Evolutionary conservation across 2,113 vertebrate species (phyloP).

Genomic region (Ramphastos sulfuratus): DNA sequence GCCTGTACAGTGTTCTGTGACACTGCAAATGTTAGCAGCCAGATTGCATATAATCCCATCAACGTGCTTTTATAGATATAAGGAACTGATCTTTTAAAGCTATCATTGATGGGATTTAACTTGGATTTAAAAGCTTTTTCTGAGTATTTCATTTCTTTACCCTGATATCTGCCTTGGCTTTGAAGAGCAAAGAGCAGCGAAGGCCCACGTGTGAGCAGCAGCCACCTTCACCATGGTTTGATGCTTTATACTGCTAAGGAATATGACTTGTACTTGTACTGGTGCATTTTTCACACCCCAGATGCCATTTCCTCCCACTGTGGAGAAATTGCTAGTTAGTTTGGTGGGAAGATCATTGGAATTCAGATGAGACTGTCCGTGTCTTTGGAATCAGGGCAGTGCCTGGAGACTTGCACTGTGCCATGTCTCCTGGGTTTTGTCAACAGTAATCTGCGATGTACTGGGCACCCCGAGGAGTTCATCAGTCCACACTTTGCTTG

Average conservation of each 20-base stretch:
- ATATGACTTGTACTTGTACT: not conserved
- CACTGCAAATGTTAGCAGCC: constrained; percentile 45
- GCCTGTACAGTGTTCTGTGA: not conserved
- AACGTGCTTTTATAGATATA: constrained; percentile 33
- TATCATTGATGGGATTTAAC: constrained; percentile 43
- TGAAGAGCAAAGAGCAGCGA: not conserved
- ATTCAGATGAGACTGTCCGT: not conserved
- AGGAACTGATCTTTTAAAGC: constrained; percentile 61
- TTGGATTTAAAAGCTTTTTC: constrained; percentile 47
- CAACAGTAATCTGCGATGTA: not conserved
- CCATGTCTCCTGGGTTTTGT: not conserved
- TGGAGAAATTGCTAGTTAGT: not conserved
- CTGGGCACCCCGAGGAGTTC: not conserved
- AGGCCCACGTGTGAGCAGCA: not conserved
- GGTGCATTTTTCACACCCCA: not conserved
- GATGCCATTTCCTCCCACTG: not conserved
- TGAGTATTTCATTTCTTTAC: constrained; percentile 21
- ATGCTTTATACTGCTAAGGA: not conserved
- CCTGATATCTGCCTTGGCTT: not conserved
- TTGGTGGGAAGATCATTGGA: not conserved
- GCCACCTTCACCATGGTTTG: not conserved
- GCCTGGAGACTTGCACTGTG: not conserved
- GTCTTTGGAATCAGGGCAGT: not conserved
- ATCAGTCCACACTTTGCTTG: not conserved
- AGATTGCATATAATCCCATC: constrained; percentile 47